Percentiles rank a stretch among this genome's conserved stretches.
phyloP scores from a whole-genome alignment of 2,888 invertebrate genomes.

The Eumerus sabulonum region DNA sequence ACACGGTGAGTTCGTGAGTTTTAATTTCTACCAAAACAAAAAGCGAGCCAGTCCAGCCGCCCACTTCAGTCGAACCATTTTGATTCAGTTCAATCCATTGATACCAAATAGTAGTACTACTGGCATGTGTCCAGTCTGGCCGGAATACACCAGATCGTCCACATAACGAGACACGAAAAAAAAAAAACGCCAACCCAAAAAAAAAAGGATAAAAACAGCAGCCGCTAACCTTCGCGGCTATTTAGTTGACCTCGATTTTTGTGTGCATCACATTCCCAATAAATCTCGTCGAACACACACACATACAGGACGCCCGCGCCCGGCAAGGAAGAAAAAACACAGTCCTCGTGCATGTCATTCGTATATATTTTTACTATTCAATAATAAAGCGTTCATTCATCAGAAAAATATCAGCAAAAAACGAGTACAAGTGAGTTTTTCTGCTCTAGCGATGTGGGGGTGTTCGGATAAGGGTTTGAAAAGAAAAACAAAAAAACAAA shows the following conservation, averaged over 20 bases:
- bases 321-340: constrained; percentile 26
- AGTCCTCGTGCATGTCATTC: background rate
- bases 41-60: no score
- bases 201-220: constrained; percentile 2
- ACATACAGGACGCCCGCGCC: background rate
- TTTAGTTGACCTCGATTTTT: constrained; percentile 68
- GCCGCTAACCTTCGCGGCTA: constrained; percentile 63
- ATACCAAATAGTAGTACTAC: constrained; percentile 49
- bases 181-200: background rate
- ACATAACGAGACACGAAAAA: constrained; percentile 13
- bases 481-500: no score
- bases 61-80: background rate
- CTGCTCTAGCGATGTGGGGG: background rate
- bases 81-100: constrained; percentile 40
- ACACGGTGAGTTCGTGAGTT: no score
- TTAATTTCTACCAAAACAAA: no score
- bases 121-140: constrained; percentile 28
- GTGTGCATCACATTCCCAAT: constrained; percentile 48
- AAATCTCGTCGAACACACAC: constrained; percentile 47
- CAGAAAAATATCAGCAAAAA: constrained; percentile 55
- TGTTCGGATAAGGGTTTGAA: constrained; percentile 41
- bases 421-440: constrained; percentile 35
- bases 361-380: constrained; percentile 54
- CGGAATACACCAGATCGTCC: no score
- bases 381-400: constrained; percentile 68